Evolutionary conservation across 2,888 invertebrate genomes (phyloP).

Genomic region (Lumbricus terrestris): DNA sequence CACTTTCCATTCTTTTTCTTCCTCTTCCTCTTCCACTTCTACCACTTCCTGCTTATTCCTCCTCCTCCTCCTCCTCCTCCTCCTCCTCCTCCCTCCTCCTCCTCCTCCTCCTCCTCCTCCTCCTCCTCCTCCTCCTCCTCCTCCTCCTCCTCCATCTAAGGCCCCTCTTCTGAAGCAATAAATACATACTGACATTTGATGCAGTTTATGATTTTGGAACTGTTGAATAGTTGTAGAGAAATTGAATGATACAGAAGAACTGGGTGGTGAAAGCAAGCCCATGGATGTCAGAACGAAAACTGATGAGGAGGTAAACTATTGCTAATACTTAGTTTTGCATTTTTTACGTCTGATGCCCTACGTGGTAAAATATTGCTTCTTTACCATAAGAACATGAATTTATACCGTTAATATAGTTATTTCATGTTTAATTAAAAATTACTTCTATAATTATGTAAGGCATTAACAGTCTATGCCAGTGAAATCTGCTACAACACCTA

Average conservation of each 20-base stretch:
- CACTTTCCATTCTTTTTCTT: too few relatives aligned
- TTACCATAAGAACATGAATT: neutral
- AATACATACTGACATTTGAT: neutral
- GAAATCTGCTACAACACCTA: neutral
- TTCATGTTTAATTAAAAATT: neutral
- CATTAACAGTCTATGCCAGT: neutral
- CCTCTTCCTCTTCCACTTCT: too few relatives aligned
- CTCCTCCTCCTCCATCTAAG: too few relatives aligned
- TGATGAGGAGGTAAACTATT: slow-evolving; percentile 3
- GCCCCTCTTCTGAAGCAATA: too few relatives aligned
- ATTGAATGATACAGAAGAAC: neutral
- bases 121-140: too few relatives aligned
- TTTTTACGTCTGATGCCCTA: neutral
- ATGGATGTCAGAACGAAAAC: neutral
- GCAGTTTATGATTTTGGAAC: neutral
- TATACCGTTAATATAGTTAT: neutral
- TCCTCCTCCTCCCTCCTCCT: too few relatives aligned
- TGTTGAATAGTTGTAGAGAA: neutral
- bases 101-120: too few relatives aligned
- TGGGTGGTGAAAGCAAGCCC: too few relatives aligned
- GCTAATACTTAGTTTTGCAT: neutral
- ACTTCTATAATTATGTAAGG: neutral
- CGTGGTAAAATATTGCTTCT: neutral
- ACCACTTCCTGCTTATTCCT: too few relatives aligned
- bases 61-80: too few relatives aligned